Conservation (phyloP, 1,140 invertebrate genomes). For the Drosophila ironensis region DNA sequence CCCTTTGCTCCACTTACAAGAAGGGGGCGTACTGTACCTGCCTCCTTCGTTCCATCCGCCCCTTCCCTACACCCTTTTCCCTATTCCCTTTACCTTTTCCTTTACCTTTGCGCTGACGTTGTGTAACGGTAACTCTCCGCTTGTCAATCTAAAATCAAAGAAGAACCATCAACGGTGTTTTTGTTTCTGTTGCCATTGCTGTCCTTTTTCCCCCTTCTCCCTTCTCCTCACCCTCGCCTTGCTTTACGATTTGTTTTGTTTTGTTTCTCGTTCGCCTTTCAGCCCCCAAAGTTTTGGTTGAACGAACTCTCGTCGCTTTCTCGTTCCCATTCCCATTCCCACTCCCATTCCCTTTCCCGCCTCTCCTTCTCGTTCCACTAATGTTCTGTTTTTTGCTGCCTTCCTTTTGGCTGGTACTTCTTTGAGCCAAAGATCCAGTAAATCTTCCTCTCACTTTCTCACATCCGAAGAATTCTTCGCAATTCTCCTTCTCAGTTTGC, state of each 20-base stretch:
- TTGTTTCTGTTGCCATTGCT: constrained; percentile 1
- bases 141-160: constrained; percentile 38
- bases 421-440: too few species aligned
- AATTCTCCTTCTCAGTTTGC: too few species aligned
- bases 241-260: not conserved
- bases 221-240: not conserved
- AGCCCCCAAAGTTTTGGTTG: constrained; percentile 18
- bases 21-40: constrained; percentile 22
- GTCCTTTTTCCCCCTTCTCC: not conserved
- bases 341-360: not conserved
- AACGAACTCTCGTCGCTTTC: constrained; percentile 61
- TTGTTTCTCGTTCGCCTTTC: not conserved
- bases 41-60: too few species aligned
- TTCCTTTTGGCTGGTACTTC: too few species aligned
- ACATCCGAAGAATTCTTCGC: too few species aligned
- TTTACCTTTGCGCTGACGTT: not conserved
- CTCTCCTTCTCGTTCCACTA: not conserved
- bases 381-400: too few species aligned
- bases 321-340: not conserved
- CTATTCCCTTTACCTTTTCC: too few species aligned
- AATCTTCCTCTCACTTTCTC: too few species aligned
- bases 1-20: constrained; percentile 8
- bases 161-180: constrained; percentile 44
- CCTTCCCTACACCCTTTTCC: too few species aligned
- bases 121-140: constrained; percentile 1